phyloP scores from a whole-genome alignment of 2,797 vertebrate species.

The Chelmon rostratus region DNA sequence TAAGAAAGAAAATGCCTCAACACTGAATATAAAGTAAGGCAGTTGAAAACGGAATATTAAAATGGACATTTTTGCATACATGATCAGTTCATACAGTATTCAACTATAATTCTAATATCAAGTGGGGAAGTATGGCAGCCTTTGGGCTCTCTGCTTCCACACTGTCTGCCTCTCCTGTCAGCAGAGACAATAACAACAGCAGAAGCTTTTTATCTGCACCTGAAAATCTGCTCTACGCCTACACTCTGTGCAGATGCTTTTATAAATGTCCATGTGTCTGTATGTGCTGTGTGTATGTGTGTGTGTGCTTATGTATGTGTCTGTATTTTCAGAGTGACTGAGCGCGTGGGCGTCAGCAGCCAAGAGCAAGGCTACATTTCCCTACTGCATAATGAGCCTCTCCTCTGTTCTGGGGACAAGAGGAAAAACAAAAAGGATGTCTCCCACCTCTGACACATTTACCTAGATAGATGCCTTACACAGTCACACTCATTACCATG shows the following conservation, averaged over 20 bases:
- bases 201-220: constrained; percentile 76
- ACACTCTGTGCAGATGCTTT: constrained; percentile 62
- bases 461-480: constrained; percentile 55
- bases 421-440: constrained; percentile 44
- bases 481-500: constrained; percentile 35
- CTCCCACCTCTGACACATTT: constrained; percentile 62
- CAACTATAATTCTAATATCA: constrained; percentile 35
- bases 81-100: constrained; percentile 16
- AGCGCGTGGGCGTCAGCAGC: constrained; percentile 49
- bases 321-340: constrained; percentile 47
- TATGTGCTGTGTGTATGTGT: constrained; percentile 1
- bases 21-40: background rate
- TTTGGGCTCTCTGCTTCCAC: constrained; percentile 57
- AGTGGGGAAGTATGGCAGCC: constrained; percentile 32
- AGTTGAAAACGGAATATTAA: too few relatives aligned
- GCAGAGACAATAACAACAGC: constrained; percentile 74
- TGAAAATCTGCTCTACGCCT: constrained; percentile 64
- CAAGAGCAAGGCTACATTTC: constrained; percentile 66
- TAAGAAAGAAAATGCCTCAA: background rate
- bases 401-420: constrained; percentile 36
- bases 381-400: constrained; percentile 68
- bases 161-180: constrained; percentile 75
- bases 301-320: constrained; percentile 3
- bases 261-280: constrained; percentile 51
- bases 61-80: constrained; percentile 4